phyloP scores from a whole-genome alignment of 2,113 vertebrate species.

The Sterna hirundo region DNA sequence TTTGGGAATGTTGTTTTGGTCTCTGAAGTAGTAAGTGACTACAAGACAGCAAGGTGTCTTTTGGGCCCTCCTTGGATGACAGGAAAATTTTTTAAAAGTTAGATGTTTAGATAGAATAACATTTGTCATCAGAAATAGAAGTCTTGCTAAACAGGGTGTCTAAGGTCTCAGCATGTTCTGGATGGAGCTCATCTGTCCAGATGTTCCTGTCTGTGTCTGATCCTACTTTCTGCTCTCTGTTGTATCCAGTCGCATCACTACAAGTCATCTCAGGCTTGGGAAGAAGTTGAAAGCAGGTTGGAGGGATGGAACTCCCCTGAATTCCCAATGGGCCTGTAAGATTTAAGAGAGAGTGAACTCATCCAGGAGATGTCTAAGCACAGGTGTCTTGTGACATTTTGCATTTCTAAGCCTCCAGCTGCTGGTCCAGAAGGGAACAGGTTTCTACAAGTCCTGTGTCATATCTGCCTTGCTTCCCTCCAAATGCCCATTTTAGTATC shows the following conservation, averaged over 20 bases:
- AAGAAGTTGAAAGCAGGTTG: neutral
- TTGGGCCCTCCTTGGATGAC: neutral
- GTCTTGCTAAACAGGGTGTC: neutral
- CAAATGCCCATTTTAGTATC: neutral
- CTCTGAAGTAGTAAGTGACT: neutral
- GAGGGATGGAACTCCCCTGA: no score
- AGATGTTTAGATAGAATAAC: neutral
- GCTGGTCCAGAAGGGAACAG: neutral
- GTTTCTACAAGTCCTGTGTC: neutral
- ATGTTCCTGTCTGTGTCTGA: neutral
- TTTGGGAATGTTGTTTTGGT: neutral
- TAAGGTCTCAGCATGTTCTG: neutral
- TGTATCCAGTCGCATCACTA: neutral
- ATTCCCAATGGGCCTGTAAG: neutral
- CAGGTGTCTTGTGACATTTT: neutral
- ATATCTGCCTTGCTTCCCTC: neutral
- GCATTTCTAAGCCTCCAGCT: neutral
- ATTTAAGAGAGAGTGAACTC: neutral
- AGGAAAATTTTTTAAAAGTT: neutral
- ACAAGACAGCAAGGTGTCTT: neutral
- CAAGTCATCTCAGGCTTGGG: neutral
- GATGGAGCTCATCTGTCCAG: neutral
- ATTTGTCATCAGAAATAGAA: neutral
- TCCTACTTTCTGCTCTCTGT: neutral
- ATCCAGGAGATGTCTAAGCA: neutral